These are phyloP conservation scores for Odontophorus gujanensis DNA, from an alignment of 2,113 vertebrate species.

Conservation along the genomic window DNA sequence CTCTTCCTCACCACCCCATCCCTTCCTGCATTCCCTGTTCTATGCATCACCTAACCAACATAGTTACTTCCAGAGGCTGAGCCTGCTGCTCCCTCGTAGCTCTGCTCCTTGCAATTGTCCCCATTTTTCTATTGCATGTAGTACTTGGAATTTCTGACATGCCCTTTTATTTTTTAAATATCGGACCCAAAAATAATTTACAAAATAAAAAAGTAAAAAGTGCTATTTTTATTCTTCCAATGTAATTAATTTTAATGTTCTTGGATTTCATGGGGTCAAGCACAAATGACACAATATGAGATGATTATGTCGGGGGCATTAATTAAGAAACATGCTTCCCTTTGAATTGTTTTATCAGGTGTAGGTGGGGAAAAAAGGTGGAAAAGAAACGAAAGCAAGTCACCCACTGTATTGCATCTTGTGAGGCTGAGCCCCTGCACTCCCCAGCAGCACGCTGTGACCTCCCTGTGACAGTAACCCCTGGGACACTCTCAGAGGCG, in stretches of 20 bases:
- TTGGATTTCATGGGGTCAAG: not conserved
- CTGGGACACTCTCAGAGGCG: not conserved
- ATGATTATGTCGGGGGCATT: not conserved
- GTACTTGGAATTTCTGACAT: not conserved
- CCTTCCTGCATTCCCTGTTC: not conserved
- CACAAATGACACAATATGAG: not conserved
- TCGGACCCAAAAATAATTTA: not conserved
- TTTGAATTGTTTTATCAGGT: not conserved
- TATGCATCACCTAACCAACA: not conserved
- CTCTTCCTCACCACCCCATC: not conserved
- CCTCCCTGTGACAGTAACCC: not conserved
- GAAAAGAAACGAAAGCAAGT: fast-evolving
- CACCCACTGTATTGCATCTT: not conserved
- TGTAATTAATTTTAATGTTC: not conserved
- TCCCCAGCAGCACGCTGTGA: not conserved
- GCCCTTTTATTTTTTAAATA: not conserved
- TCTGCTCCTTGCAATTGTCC: not conserved
- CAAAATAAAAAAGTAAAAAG: not conserved
- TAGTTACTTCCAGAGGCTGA: not conserved
- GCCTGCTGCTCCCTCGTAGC: not conserved
- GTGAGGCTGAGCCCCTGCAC: not conserved
- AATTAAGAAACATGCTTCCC: not conserved
- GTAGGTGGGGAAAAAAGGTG: not conserved
- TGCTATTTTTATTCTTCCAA: not conserved
- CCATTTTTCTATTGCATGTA: conserved; percentile 26